phyloP scores from a whole-genome alignment of 2,113 vertebrate genomes.

The Gallinago media region DNA sequence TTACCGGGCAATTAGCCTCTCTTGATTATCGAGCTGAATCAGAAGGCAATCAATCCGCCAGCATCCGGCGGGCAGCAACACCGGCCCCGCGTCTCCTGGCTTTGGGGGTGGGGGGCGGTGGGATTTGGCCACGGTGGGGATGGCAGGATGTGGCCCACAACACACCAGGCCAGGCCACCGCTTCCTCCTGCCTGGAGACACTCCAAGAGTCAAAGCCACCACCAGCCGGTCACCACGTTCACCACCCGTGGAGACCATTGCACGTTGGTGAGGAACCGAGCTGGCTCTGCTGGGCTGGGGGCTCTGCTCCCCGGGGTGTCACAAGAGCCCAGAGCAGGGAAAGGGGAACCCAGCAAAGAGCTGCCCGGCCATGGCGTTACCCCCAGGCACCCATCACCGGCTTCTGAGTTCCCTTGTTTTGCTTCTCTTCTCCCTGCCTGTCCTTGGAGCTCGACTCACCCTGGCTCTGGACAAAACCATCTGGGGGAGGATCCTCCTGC shows the following conservation, averaged over 20 bases:
- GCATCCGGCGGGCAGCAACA: background rate
- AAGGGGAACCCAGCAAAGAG: background rate
- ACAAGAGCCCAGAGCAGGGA: background rate
- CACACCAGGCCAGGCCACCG: background rate
- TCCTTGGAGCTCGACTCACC: background rate
- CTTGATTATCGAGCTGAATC: constrained; percentile 27
- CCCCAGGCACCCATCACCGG: background rate
- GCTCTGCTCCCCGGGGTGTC: background rate
- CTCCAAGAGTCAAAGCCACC: background rate
- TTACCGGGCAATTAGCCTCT: background rate
- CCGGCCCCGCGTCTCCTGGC: fast-evolving
- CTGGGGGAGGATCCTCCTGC: constrained; percentile 10
- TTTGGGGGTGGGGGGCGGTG: fast-evolving
- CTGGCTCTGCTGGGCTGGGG: background rate
- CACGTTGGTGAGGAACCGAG: background rate
- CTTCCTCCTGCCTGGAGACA: background rate
- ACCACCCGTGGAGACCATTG: background rate
- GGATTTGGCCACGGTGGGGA: background rate
- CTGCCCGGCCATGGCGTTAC: fast-evolving
- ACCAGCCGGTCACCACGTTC: background rate
- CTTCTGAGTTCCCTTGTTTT: background rate
- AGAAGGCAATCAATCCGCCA: background rate
- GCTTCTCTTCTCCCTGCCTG: constrained; percentile 10
- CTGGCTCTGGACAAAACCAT: background rate
- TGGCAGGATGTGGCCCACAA: background rate